Conservation (phyloP, 2,797 vertebrate species). For the Channallabes apus region DNA sequence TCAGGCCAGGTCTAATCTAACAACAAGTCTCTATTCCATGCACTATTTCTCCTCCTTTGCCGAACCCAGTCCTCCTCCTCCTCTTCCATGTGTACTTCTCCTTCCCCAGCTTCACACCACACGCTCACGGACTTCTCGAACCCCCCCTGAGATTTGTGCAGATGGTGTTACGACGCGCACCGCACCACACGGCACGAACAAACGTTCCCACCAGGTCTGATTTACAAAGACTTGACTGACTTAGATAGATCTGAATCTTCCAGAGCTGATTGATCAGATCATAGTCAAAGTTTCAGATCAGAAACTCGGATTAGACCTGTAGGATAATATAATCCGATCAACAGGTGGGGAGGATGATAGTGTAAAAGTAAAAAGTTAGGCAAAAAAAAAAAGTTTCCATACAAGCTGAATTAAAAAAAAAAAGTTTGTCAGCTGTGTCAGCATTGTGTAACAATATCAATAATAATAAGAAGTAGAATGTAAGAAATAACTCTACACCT, state of each 20-base stretch:
- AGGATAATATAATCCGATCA: not conserved
- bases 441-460: not conserved
- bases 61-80: too few species aligned
- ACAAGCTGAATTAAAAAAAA: not conserved
- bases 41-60: not conserved
- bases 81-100: not conserved
- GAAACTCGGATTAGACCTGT: not conserved
- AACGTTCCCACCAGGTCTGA: not conserved
- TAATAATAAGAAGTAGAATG: not conserved
- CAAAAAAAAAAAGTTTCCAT: not conserved
- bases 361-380: not conserved
- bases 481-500: not conserved
- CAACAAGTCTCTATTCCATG: not conserved
- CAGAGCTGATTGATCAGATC: not conserved
- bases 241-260: not conserved
- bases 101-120: not conserved
- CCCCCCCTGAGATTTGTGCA: not conserved
- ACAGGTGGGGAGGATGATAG: not conserved
- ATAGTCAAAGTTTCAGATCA: not conserved
- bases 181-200: not conserved
- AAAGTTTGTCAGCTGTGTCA: not conserved
- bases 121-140: not conserved
- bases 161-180: not conserved
- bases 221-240: not conserved
- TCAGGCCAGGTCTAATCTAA: constrained; percentile 21